These are phyloP conservation scores for Parazoanthus atlanticus DNA, from an alignment of 92 coral and sea anemone species.

Conservation along the genomic window DNA sequence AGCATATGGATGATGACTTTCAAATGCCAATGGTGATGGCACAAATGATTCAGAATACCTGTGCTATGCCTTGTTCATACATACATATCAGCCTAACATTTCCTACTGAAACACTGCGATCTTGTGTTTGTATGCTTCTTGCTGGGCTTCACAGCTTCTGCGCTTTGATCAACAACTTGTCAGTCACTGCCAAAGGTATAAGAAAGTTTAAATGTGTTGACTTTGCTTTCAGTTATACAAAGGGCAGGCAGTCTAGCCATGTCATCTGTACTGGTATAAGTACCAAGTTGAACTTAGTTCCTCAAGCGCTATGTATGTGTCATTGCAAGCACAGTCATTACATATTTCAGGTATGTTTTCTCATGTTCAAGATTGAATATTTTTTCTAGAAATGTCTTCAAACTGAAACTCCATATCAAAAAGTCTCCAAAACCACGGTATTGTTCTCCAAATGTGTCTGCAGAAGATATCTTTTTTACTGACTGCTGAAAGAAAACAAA, in stretches of 20 bases:
- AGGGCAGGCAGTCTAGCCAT: constrained; percentile 17
- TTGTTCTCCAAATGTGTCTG: constrained; percentile 41
- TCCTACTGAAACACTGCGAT: constrained; percentile 69
- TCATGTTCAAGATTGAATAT: constrained; percentile 11
- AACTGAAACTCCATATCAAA: constrained; percentile 46
- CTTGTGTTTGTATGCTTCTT: constrained; percentile 50
- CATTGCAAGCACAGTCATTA: constrained; percentile 38
- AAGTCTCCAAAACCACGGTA: constrained; percentile 44
- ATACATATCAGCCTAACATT: constrained; percentile 76
- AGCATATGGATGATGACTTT: neutral
- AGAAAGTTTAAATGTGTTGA: constrained; percentile 39
- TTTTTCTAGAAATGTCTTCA: constrained; percentile 31
- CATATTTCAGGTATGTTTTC: constrained; percentile 24
- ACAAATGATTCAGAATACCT: neutral
- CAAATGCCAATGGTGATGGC: neutral
- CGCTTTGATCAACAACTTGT: constrained; percentile 45
- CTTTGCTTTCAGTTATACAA: constrained; percentile 30
- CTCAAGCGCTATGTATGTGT: constrained; percentile 18
- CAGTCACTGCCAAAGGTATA: constrained; percentile 51
- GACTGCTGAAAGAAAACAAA: constrained; percentile 45
- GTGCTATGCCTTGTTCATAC: constrained; percentile 61
- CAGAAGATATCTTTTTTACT: constrained; percentile 41
- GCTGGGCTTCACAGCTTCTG: constrained; percentile 40
- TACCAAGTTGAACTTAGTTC: constrained; percentile 26
- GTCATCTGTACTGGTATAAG: neutral